Conservation (phyloP, 2,113 vertebrate genomes). For the Corythornis cristatus region DNA sequence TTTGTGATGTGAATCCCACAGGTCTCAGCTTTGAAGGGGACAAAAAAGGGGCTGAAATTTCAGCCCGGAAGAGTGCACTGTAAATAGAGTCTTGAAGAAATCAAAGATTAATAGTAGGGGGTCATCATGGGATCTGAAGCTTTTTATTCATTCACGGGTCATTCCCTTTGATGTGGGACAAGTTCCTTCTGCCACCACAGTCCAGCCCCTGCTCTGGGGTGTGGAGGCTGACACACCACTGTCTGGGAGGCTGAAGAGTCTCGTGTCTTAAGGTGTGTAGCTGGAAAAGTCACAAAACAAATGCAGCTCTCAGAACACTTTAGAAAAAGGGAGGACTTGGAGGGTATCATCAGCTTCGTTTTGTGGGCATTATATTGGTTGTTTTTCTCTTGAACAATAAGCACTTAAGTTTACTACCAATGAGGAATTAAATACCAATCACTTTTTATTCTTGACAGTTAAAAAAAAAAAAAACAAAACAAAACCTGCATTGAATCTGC, state of each 20-base stretch:
- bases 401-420: background rate
- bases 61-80: background rate
- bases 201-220: background rate
- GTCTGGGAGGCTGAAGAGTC: background rate
- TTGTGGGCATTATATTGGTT: background rate
- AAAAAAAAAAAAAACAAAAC: background rate
- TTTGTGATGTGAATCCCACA: background rate
- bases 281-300: background rate
- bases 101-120: background rate
- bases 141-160: background rate
- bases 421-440: background rate
- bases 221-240: background rate
- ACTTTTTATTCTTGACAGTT: constrained; percentile 41
- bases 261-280: background rate
- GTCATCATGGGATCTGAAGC: background rate
- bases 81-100: constrained; percentile 5
- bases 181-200: background rate
- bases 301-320: background rate
- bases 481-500: constrained; percentile 10
- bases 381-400: background rate
- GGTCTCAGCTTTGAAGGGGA: background rate
- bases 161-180: background rate
- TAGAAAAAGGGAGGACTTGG: background rate
- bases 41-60: background rate
- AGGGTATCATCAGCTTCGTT: background rate